Percentiles rank a stretch among this genome's conserved stretches.
phyloP scores from a whole-genome alignment of 2,113 vertebrate genomes.

The Chaetops frenatus region DNA sequence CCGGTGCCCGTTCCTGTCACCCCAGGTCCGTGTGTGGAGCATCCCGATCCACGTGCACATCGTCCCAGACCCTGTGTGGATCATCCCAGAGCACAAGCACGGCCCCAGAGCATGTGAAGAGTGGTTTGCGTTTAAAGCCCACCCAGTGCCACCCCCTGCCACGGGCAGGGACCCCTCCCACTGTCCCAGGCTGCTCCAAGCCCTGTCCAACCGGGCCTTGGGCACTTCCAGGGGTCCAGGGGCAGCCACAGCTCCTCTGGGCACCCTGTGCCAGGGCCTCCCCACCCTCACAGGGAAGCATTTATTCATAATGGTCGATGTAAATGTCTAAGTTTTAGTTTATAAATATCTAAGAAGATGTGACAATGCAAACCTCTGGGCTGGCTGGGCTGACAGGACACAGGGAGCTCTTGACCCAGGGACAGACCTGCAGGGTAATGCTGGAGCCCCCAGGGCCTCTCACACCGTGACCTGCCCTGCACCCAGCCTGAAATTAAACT shows the following conservation, averaged over 20 bases:
- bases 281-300: not conserved
- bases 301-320: not conserved
- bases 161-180: not conserved
- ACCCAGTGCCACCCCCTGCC: not conserved
- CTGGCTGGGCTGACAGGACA: not conserved
- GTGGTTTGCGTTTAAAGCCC: not conserved
- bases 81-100: accelerated
- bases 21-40: accelerated
- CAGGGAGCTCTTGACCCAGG: not conserved
- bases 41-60: accelerated
- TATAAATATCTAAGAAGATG: not conserved
- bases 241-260: not conserved
- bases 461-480: accelerated
- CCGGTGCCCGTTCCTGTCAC: accelerated
- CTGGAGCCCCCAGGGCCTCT: not conserved
- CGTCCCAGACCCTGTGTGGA: not conserved
- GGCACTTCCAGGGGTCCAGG: too few species aligned
- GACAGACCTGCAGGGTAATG: not conserved
- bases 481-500: not conserved
- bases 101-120: accelerated
- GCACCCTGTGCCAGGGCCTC: not conserved
- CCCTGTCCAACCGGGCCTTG: accelerated
- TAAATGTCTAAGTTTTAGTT: not conserved
- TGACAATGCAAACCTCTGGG: accelerated
- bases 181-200: not conserved